phyloP scores from a whole-genome alignment of 2,888 invertebrate species.

The Hirtodrosophila duncani region DNA sequence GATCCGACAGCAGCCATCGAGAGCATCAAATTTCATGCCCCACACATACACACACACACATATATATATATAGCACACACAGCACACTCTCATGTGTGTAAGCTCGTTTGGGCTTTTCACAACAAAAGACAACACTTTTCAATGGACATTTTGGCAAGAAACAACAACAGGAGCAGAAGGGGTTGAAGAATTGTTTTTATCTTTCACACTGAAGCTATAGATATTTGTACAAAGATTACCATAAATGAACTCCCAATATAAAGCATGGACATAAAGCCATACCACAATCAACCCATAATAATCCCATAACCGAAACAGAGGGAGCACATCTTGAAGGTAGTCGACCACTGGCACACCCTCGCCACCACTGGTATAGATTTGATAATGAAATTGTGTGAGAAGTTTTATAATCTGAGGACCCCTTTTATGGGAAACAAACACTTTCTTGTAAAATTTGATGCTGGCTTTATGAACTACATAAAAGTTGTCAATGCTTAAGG shows the following conservation, averaged over 20 bases:
- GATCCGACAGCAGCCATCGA: constrained; percentile 15
- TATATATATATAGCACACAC: constrained; percentile 9
- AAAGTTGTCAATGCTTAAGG: too few relatives aligned
- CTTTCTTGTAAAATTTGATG: too few relatives aligned
- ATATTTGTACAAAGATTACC: constrained; percentile 63
- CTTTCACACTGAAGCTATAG: constrained; percentile 28
- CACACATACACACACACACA: constrained; percentile 30
- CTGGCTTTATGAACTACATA: too few relatives aligned
- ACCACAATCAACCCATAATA: constrained; percentile 31
- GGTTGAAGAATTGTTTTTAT: constrained; percentile 29
- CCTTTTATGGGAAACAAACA: too few relatives aligned
- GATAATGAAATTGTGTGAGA: too few relatives aligned
- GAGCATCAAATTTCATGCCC: constrained; percentile 69
- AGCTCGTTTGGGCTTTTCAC: constrained; percentile 54
- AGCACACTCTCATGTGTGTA: constrained; percentile 21
- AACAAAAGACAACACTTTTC: constrained; percentile 49
- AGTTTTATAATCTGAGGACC: too few relatives aligned
- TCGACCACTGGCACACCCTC: too few relatives aligned
- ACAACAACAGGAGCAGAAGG: constrained; percentile 31
- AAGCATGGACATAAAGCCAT: constrained; percentile 8
- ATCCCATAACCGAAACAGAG: constrained; percentile 28
- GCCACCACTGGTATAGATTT: too few relatives aligned
- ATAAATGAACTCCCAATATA: constrained; percentile 43
- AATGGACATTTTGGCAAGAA: constrained; percentile 42
- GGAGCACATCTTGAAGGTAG: too few relatives aligned